Percentiles rank a stretch among this genome's conserved stretches.
phyloP scores from a whole-genome alignment of 2,113 vertebrate genomes.

The Haemorhous mexicanus region DNA sequence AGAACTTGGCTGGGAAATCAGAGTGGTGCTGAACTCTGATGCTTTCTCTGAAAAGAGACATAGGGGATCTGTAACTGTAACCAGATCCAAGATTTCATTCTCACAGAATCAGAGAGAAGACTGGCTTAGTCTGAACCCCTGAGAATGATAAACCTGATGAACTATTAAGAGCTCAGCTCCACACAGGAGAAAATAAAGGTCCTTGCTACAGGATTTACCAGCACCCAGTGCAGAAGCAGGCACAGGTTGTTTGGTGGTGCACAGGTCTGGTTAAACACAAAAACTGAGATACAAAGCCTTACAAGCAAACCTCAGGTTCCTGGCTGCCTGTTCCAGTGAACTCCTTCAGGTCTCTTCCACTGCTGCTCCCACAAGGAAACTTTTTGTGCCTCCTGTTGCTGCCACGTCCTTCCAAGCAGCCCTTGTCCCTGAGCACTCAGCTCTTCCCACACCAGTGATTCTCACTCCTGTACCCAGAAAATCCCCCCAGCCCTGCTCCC shows the following conservation, averaged over 20 bases:
- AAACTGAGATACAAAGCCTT: not conserved
- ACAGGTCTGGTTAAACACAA: not conserved
- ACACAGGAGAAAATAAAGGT: not conserved
- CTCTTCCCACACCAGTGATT: not conserved
- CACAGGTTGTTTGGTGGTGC: not conserved
- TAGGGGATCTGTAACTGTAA: constrained; percentile 17
- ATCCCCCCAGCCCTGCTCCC: not conserved
- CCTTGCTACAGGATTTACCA: not conserved
- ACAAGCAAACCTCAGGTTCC: not conserved
- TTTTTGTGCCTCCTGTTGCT: not conserved
- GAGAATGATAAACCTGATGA: not conserved
- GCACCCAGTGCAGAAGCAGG: not conserved
- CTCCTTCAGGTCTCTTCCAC: not conserved
- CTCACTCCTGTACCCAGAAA: not conserved
- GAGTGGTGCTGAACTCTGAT: not conserved
- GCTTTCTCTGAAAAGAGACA: constrained; percentile 21
- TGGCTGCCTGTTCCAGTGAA: not conserved
- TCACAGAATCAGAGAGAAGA: not conserved
- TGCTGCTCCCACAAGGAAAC: not conserved
- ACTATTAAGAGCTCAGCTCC: not conserved
- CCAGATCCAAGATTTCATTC: not conserved
- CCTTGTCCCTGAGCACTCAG: not conserved
- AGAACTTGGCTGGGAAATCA: not conserved
- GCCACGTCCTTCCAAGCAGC: not conserved
- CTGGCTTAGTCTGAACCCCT: constrained; percentile 15